Percentiles rank a stretch among this genome's conserved stretches.
Conservation (phyloP, 1,140 invertebrate species). For the Bombus pascuorum region DNA sequence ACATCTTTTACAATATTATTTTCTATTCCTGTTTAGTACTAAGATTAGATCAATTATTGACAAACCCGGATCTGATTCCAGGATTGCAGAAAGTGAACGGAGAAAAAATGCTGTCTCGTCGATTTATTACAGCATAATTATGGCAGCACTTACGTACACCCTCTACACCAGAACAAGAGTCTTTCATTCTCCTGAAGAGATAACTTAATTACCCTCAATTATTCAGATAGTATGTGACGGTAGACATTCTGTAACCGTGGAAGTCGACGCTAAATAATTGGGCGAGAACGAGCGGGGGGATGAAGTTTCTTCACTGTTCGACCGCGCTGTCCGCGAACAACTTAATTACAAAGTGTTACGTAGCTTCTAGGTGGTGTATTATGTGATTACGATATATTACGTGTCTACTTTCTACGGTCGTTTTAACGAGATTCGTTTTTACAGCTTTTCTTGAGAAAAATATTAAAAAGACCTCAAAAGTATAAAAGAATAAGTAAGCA, state of each 20-base stretch:
- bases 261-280: conserved; percentile 9
- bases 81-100: no score
- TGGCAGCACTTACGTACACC: no score
- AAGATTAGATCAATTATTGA: neutral
- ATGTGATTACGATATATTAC: conserved; percentile 5
- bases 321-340: neutral
- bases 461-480: no score
- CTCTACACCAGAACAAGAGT: no score
- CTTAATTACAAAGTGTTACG: conserved; percentile 19
- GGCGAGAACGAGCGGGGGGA: neutral
- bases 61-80: neutral
- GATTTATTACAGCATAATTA: conserved; percentile 25
- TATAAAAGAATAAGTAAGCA: no score
- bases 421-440: neutral
- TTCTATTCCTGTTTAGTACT: neutral
- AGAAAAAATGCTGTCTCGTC: neutral
- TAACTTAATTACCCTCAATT: conserved; percentile 20
- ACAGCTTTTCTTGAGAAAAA: neutral
- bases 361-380: neutral
- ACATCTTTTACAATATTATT: no score
- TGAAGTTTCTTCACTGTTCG: neutral
- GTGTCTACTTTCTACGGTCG: conserved; percentile 20
- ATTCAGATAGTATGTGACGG: neutral
- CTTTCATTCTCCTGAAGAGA: neutral
- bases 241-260: no score